Evolutionary conservation across 2,113 vertebrate species (phyloP), one percentile per base, ranked within the genome.

Genomic region (Megaceryle maxima): DNA sequence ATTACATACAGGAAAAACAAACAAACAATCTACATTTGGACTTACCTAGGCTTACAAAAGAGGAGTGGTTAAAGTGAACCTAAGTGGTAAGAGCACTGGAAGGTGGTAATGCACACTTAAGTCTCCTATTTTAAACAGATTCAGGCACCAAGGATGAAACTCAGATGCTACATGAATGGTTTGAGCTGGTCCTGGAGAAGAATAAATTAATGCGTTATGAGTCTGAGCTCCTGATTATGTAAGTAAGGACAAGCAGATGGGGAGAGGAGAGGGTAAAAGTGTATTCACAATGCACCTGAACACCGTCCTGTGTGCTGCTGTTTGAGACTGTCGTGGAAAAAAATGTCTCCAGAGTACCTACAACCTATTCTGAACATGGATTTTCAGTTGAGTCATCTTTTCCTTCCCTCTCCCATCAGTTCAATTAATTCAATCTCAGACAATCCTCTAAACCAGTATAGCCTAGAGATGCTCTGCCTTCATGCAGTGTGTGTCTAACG

Each of bases 161-260:
- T 60, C 97, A 97, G 92, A 98, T 99, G 93, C 98, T 99, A 46
- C 99, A 99, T 83, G 98, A 98, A 94, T 99, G 99, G 99, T 99
- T 99, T 94, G 98, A 98, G 88, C 98, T 99, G 43, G 99, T 99
- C 50, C 96, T 99, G 98, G 99, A 99, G 97, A 99, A 99, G 98
- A 99, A 99, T 97, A 98, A 98, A 97, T 96, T 99, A 97, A 98
- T 95, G 39, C 98, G 98, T 87, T 99, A 99, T 6, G 99, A 99
- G 95, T 99, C 98, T 25, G 99, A 99, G 94, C 98, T 99, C 25
- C 96, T 98, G 96, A 98, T 97, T 94, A 97, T 97, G 98, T 98
- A 97, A 98, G 98, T 98, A 95, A 97, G 75, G 81, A 85, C 82
- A 96, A 90, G 60, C 37, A 75, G 70, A 92, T 56, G 79, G 41